Evolutionary conservation across 2,888 invertebrate genomes (phyloP).

Genomic region (Drosophila cracens): DNA sequence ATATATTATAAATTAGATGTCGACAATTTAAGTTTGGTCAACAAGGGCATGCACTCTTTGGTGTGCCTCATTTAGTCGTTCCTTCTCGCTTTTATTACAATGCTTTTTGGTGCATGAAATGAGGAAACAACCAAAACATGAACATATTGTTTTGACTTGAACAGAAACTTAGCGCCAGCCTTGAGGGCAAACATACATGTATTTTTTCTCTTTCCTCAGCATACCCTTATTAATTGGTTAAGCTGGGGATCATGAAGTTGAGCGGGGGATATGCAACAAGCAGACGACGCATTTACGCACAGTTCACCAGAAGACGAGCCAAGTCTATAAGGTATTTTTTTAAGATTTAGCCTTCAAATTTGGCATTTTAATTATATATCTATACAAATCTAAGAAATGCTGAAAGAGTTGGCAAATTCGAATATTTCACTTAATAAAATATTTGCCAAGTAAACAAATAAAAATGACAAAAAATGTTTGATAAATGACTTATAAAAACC

Average conservation of each 20-base stretch:
- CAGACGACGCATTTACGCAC: not conserved
- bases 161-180: constrained; percentile 67
- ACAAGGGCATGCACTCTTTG: not conserved
- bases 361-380: not conserved
- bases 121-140: constrained; percentile 6
- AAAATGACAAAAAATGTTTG: not conserved
- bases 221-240: not conserved
- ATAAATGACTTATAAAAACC: not conserved
- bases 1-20: not conserved
- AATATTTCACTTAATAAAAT: not conserved
- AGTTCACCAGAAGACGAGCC: not conserved
- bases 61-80: not conserved
- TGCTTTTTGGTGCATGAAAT: not conserved
- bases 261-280: not conserved
- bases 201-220: not conserved
- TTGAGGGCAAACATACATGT: constrained; percentile 30
- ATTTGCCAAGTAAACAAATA: not conserved
- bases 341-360: not conserved
- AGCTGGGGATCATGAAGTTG: not conserved
- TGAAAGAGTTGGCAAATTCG: not conserved
- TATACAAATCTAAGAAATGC: not conserved
- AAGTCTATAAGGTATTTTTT: not conserved
- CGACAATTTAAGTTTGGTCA: not conserved
- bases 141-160: constrained; percentile 28
- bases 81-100: not conserved